Percentiles rank a stretch among this genome's conserved stretches.
These are phyloP conservation scores for Drosophila atripex DNA, from an alignment of 2,888 invertebrate species.

Conservation along the genomic window DNA sequence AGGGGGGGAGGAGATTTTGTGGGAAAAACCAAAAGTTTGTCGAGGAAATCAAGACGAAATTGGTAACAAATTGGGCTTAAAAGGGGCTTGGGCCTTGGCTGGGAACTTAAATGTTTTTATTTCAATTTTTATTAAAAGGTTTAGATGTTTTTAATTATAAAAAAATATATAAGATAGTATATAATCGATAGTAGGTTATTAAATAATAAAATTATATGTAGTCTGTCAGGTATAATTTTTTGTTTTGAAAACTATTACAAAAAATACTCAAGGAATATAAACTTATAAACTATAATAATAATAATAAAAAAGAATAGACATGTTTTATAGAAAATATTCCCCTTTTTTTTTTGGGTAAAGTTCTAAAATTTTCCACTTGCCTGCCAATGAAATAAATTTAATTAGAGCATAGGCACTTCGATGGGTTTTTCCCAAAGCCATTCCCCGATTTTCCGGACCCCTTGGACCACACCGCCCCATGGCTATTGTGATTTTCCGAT, in stretches of 20 bases:
- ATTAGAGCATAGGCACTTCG: conserved; percentile 46
- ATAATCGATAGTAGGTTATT: too few relatives aligned
- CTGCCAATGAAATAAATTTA: conserved; percentile 19
- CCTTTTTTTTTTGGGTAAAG: too few relatives aligned
- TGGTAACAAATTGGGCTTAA: neutral
- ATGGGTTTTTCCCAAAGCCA: conserved; percentile 31
- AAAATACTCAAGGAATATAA: too few relatives aligned
- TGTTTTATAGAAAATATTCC: too few relatives aligned
- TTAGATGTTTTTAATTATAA: neutral
- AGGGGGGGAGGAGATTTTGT: conserved; percentile 1
- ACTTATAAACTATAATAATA: too few relatives aligned
- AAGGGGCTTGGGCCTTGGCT: neutral
- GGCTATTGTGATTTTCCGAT: conserved; percentile 27
- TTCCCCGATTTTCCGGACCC: conserved; percentile 34
- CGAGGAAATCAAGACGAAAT: conserved; percentile 31
- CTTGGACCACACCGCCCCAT: neutral
- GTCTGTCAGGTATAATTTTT: too few relatives aligned
- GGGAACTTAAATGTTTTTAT: neutral
- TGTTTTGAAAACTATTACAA: too few relatives aligned
- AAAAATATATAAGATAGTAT: too few relatives aligned
- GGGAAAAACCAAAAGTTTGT: conserved; percentile 20
- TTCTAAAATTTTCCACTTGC: conserved; percentile 16
- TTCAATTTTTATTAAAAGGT: neutral
- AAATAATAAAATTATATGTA: too few relatives aligned
- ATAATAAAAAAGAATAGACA: too few relatives aligned